Evolutionary conservation across 2,797 vertebrate genomes (phyloP).

Genomic region (Spea hammondii): DNA sequence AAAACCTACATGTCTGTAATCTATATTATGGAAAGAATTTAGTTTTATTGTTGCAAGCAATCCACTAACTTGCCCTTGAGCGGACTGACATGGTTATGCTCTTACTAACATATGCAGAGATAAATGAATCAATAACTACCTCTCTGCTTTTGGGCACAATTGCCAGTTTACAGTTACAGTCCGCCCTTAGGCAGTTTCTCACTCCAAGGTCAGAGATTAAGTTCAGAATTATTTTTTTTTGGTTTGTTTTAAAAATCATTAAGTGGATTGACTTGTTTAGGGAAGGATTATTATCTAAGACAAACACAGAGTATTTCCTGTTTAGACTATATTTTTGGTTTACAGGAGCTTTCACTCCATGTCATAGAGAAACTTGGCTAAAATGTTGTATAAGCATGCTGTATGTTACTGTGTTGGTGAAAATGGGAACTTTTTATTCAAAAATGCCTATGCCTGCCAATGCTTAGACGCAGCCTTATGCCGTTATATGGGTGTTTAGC

Average conservation of each 20-base stretch:
- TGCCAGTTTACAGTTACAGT: slow-evolving; percentile 54
- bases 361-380: slow-evolving; percentile 37
- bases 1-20: slow-evolving; percentile 29
- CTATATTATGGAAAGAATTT: slow-evolving; percentile 42
- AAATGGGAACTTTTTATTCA: slow-evolving; percentile 39
- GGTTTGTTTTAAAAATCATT: slow-evolving; percentile 27
- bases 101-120: slow-evolving; percentile 52
- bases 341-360: slow-evolving; percentile 43
- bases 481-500: neutral
- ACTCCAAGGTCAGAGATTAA: slow-evolving; percentile 62
- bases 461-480: neutral
- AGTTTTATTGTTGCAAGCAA: slow-evolving; percentile 53
- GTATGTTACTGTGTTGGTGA: slow-evolving; percentile 38
- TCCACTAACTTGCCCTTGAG: slow-evolving; percentile 50
- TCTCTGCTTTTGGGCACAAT: slow-evolving; percentile 56
- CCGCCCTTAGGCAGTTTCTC: slow-evolving; percentile 57
- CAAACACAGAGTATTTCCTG: slow-evolving; percentile 40
- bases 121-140: slow-evolving; percentile 60
- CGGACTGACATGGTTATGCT: slow-evolving; percentile 54
- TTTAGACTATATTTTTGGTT: slow-evolving; percentile 46
- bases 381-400: slow-evolving; percentile 43
- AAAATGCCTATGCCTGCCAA: slow-evolving; percentile 21
- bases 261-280: slow-evolving; percentile 30
- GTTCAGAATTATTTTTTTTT: slow-evolving; percentile 20
- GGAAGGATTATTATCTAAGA: slow-evolving; percentile 39